Conservation (phyloP, 2,797 vertebrate genomes). For the Microcaecilia unicolor region DNA sequence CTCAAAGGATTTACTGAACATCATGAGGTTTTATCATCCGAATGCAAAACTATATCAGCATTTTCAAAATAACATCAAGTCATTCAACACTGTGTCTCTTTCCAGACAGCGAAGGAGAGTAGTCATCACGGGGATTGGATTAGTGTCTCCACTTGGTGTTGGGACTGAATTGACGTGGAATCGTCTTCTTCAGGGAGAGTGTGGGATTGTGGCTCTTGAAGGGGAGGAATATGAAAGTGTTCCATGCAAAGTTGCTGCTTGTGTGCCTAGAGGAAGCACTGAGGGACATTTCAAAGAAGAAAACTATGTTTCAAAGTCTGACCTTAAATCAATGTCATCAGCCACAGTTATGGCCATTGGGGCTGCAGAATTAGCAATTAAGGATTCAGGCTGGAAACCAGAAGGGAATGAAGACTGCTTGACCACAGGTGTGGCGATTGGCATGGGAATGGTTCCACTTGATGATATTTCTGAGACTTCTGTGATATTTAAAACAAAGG, state of each 20-base stretch:
- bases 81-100: slow-evolving; percentile 21
- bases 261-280: slow-evolving; percentile 67
- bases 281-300: slow-evolving; percentile 70
- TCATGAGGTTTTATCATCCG: slow-evolving; percentile 14
- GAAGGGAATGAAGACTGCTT: slow-evolving; percentile 56
- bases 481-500: slow-evolving; percentile 60
- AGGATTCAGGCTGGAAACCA: slow-evolving; percentile 79
- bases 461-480: slow-evolving; percentile 81
- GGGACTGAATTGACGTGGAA: slow-evolving; percentile 76
- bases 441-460: slow-evolving; percentile 93
- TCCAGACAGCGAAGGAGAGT: slow-evolving; percentile 56
- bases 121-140: slow-evolving; percentile 85
- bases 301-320: slow-evolving; percentile 65
- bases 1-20: slow-evolving; percentile 24
- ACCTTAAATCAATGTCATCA: slow-evolving; percentile 75
- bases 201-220: slow-evolving; percentile 67
- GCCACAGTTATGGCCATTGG: slow-evolving; percentile 84
- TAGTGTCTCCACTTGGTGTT: slow-evolving; percentile 84
- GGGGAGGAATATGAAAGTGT: slow-evolving; percentile 63
- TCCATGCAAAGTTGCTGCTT: slow-evolving; percentile 83
- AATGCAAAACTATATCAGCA: slow-evolving; percentile 9
- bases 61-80: slow-evolving; percentile 29
- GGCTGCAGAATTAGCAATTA: slow-evolving; percentile 80
- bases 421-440: slow-evolving; percentile 79
- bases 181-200: slow-evolving; percentile 64